Conservation (phyloP, 2,888 invertebrate genomes). For the Masnerella sp. region DNA sequence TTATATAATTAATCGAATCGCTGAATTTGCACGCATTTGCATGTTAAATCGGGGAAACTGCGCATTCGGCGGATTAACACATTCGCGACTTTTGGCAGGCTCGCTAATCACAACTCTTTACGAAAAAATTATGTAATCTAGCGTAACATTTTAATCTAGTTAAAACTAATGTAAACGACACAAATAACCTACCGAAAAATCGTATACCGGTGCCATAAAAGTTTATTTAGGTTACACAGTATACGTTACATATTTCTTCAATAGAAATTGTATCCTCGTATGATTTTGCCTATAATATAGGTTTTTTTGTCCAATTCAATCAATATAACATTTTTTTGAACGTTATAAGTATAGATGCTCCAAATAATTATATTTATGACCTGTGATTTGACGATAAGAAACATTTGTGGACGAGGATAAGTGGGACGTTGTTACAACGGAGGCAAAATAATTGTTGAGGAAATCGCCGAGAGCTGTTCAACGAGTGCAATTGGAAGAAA, state of each 20-base stretch:
- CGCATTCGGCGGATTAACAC: constrained; percentile 50
- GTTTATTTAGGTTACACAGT: too few species aligned
- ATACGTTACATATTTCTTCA: too few species aligned
- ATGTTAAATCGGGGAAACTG: constrained; percentile 47
- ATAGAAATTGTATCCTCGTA: too few species aligned
- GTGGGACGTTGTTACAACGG: constrained; percentile 1
- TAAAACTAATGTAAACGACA: constrained; percentile 42
- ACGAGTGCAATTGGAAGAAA: constrained; percentile 16
- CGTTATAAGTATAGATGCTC: constrained; percentile 30
- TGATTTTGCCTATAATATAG: too few species aligned
- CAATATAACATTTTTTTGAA: constrained; percentile 50
- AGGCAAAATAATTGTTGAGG: constrained; percentile 3
- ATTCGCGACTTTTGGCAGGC: constrained; percentile 47
- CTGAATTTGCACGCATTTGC: constrained; percentile 51
- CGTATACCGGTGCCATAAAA: too few species aligned
- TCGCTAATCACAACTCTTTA: constrained; percentile 40
- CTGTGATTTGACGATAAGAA: constrained; percentile 5
- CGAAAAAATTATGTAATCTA: constrained; percentile 53
- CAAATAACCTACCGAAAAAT: too few species aligned
- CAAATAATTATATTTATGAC: constrained; percentile 36
- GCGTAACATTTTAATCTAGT: constrained; percentile 43
- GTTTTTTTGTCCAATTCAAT: too few species aligned
- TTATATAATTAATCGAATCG: constrained; percentile 54
- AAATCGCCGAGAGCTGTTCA: background rate
- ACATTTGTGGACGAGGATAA: constrained; percentile 10